phyloP scores from a whole-genome alignment of 2,797 vertebrate genomes.

The Sebastes vulpes region DNA sequence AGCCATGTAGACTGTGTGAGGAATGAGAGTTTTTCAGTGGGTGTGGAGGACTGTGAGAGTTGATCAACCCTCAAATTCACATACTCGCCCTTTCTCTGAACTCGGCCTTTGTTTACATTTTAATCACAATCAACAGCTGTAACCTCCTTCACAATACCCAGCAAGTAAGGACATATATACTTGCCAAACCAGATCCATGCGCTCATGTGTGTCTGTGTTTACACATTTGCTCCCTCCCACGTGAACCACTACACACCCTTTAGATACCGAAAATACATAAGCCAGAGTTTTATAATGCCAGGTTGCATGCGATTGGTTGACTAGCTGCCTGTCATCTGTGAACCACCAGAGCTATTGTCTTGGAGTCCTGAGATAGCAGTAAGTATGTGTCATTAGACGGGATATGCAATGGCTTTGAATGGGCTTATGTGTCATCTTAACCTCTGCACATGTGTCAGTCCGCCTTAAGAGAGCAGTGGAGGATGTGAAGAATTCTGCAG shows the following conservation, averaged over 20 bases:
- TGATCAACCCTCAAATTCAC: slow-evolving; percentile 71
- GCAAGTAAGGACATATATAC: slow-evolving; percentile 85
- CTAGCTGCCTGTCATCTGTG: slow-evolving; percentile 49
- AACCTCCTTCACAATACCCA: slow-evolving; percentile 82
- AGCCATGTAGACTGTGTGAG: slow-evolving; percentile 14
- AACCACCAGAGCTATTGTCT: slow-evolving; percentile 44
- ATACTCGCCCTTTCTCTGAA: slow-evolving; percentile 80
- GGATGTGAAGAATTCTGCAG: slow-evolving; percentile 51
- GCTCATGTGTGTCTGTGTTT: slow-evolving; percentile 79
- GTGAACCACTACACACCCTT: slow-evolving; percentile 68
- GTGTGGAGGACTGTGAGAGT: slow-evolving; percentile 52
- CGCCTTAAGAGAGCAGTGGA: slow-evolving; percentile 53
- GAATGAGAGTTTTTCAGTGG: slow-evolving; percentile 37
- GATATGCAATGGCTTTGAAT: slow-evolving; percentile 64
- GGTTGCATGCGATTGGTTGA: slow-evolving; percentile 46
- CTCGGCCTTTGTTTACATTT: slow-evolving; percentile 85
- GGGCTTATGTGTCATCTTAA: slow-evolving; percentile 71
- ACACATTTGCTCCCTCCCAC: slow-evolving; percentile 68
- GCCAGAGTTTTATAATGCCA: slow-evolving; percentile 40
- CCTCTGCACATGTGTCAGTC: slow-evolving; percentile 62
- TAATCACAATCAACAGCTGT: slow-evolving; percentile 87
- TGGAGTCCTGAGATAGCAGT: slow-evolving; percentile 39
- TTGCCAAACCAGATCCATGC: slow-evolving; percentile 86
- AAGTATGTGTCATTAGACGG: slow-evolving; percentile 57
- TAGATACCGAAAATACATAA: slow-evolving; percentile 66